A percentile compares a stretch with the other conserved stretches of the same genome.
Conservation (phyloP, 2,888 invertebrate species). For the Tenthredo scrophulariae region DNA sequence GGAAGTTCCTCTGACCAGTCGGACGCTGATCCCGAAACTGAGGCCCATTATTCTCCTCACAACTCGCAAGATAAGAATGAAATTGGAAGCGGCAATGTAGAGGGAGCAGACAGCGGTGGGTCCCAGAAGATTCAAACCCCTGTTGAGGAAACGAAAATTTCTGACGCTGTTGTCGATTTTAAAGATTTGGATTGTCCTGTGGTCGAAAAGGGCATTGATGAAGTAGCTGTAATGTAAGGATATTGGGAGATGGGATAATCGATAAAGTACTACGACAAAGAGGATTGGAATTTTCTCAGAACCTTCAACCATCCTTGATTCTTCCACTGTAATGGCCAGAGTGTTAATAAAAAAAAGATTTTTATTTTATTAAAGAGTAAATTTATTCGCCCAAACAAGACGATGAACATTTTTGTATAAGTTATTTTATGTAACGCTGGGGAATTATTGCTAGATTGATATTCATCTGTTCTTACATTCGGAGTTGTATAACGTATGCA, state of each 20-base stretch:
- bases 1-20: conserved; percentile 64
- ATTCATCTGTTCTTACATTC: not conserved
- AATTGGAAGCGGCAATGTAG: too few species aligned
- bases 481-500: not conserved
- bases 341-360: not conserved
- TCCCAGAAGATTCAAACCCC: not conserved
- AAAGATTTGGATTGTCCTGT: not conserved
- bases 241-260: too few species aligned
- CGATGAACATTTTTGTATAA: not conserved
- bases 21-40: not conserved
- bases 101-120: not conserved
- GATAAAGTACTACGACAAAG: not conserved
- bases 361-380: not conserved
- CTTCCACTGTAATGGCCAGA: not conserved
- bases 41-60: not conserved
- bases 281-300: not conserved
- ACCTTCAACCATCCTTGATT: not conserved
- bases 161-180: not conserved
- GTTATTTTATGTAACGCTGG: not conserved
- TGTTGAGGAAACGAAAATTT: not conserved
- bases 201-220: not conserved
- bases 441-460: not conserved
- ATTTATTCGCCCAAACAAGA: not conserved
- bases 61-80: not conserved
- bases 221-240: not conserved